A percentile compares a stretch with the other conserved stretches of the same genome.
Evolutionary conservation across 1,140 invertebrate genomes (phyloP).

Genomic region (Phymastichus coffea): DNA sequence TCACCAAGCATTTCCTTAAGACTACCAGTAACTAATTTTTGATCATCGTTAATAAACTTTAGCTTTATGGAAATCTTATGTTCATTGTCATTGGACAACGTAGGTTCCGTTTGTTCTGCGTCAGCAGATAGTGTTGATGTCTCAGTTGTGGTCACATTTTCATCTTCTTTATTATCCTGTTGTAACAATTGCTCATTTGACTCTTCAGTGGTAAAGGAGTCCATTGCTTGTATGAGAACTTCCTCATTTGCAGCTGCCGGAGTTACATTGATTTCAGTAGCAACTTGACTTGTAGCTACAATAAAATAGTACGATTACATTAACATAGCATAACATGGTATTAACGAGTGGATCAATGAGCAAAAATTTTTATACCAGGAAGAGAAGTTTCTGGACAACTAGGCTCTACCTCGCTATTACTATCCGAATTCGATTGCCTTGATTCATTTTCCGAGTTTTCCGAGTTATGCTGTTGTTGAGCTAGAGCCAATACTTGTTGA

Average conservation of each 20-base stretch:
- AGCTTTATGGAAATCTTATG: slow-evolving; percentile 73
- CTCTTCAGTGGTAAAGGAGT: slow-evolving; percentile 45
- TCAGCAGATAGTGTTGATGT: slow-evolving; percentile 5
- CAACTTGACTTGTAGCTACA: slow-evolving; percentile 28
- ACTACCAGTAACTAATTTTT: slow-evolving; percentile 75
- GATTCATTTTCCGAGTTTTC: slow-evolving; percentile 40
- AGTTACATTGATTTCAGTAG: slow-evolving; percentile 36
- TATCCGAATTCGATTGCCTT: slow-evolving; percentile 29
- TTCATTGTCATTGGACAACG: slow-evolving; percentile 33
- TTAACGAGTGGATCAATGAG: background rate
- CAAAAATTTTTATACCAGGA: slow-evolving; percentile 34
- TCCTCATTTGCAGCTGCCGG: slow-evolving; percentile 41
- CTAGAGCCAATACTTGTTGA: slow-evolving; percentile 29
- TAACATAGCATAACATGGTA: background rate
- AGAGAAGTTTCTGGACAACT: slow-evolving; percentile 39
- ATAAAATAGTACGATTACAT: background rate
- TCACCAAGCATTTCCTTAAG: slow-evolving; percentile 76
- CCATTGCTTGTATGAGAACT: slow-evolving; percentile 51
- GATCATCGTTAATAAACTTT: slow-evolving; percentile 85
- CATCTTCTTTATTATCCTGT: slow-evolving; percentile 16
- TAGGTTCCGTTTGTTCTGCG: slow-evolving; percentile 29
- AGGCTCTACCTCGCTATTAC: slow-evolving; percentile 32
- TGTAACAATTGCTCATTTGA: slow-evolving; percentile 28
- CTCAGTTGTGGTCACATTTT: slow-evolving; percentile 16
- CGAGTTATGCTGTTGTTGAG: slow-evolving; percentile 28